Evolutionary conservation across 2,888 invertebrate species (phyloP), one percentile per base, ranked within the genome.

Genomic region (Dexiosoma caninum): DNA sequence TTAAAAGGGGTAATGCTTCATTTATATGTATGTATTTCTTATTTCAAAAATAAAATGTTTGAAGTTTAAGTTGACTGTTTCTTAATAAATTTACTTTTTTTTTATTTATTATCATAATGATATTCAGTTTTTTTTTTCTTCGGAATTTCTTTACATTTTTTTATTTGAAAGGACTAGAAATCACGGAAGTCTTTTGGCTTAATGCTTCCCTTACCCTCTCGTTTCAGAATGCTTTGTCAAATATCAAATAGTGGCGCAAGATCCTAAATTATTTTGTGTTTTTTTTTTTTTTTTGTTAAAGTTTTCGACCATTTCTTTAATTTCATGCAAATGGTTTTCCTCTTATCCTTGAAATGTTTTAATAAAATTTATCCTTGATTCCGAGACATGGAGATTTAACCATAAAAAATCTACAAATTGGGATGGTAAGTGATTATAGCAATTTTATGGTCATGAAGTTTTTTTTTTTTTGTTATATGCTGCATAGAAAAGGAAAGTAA

Each of bases 121-220:
- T n/a, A 55, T 55, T 55, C 55, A 35, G 55, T 12, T 55, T 55
- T 23, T 30, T 40, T 27, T n/a, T n/a, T n/a, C n/a, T n/a, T n/a
- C n/a, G n/a, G n/a, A n/a, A 6, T 30, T 60, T 27, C 0, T 12
- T 32, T 49, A 23, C 42, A 21, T 14, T 14, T 51, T 40, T 30
- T 7, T 30, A 30, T 71, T 51, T 32, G 9, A 42, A 40, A 32
- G 55, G 40, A 49, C 72, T 51, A 51, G 64, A 72, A 69, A 64
- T 51, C 46, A 74, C 62, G 79, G 79, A 74, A 59, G 69, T 74
- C 74, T 64, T 57, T 74, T 42, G 79, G 51, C 40, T 69, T 70
- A 59, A 59, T 57, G 55, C 64, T 79, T 79, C 74, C 74, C n/a
- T n/a, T n/a, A n/a, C n/a, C n/a, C n/a, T n/a, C n/a, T n/a, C n/a